phyloP scores from a whole-genome alignment of 2,797 vertebrate species.

The Sebastiscus albofasciatus region DNA sequence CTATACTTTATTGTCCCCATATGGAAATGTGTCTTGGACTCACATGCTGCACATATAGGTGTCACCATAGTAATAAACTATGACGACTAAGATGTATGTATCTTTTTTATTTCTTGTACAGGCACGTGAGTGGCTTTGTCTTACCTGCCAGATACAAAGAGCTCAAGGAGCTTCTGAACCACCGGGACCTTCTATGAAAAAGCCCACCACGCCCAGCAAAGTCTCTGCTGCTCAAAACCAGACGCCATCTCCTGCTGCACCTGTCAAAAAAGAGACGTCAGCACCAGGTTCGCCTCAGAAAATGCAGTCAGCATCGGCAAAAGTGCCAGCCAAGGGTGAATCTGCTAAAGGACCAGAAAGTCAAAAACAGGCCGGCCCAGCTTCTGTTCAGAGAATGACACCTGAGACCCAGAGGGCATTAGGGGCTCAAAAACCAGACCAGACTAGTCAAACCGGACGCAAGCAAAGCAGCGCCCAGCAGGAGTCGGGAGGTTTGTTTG shows the following conservation, averaged over 20 bases:
- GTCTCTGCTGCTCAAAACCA: conserved; percentile 45
- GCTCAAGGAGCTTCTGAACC: conserved; percentile 83
- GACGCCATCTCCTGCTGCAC: conserved; percentile 45
- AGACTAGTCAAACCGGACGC: conserved; percentile 48
- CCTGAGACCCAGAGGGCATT: conserved; percentile 68
- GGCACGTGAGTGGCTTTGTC: conserved; percentile 94
- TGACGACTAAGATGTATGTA: background rate
- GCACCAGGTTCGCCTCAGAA: conserved; percentile 64
- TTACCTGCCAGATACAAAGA: conserved; percentile 96
- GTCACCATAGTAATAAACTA: no score
- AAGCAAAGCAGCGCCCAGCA: conserved; percentile 72
- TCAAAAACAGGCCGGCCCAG: conserved; percentile 56
- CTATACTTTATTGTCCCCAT: no score
- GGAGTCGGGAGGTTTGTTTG: conserved; percentile 68
- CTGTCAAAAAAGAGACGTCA: conserved; percentile 58
- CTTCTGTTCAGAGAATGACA: conserved; percentile 70
- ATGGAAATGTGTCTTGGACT: no score
- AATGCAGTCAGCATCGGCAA: conserved; percentile 38
- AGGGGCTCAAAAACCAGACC: conserved; percentile 66
- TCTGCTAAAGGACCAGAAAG: conserved; percentile 67
- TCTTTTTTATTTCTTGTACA: conserved; percentile 39
- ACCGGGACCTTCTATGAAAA: conserved; percentile 71
- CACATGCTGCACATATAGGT: no score
- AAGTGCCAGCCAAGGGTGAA: conserved; percentile 73
- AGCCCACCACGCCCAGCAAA: conserved; percentile 44